Evolutionary conservation across 2,113 vertebrate species (phyloP), one percentile per base, ranked within the genome.

Genomic region (Phylloscopus trochiloides): DNA sequence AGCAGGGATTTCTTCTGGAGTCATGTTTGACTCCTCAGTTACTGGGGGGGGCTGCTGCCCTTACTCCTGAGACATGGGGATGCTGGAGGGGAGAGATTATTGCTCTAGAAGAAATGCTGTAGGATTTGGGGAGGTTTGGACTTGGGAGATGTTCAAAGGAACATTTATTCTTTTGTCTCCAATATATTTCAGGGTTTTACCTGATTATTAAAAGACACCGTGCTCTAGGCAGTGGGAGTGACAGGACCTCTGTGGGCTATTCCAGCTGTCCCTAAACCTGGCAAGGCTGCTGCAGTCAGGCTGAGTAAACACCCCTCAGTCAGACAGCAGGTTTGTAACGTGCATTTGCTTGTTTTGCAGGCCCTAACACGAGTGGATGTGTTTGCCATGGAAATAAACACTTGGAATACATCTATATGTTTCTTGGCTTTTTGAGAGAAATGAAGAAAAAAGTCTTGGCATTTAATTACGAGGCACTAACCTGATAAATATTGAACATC

Each of bases 401-500:
- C 90, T 67, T 86, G 85, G 66, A 76, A 83, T 52, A 66, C 71
- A 93, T 82, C 94, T 95, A 9, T 93, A 92, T 74, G 79, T 95
- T 94, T 61, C 87, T 88, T 77, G 38, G 76, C 34, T 88, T 93
- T 96, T 96, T 95, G 71, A 74, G 77, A 92, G 82, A 93, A 93
- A 96, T 80, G 40, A 80, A 96, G 91, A 88, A 96, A 96, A 96
- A 97, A 96, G 82, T 92, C 95, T 94, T 88, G 90, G 88, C 93
- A 96, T 96, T 97, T 97, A 96, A 97, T 96, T 95, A 96, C 72
- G 79, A 90, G 79, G 86, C 82, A 21, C 92, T 97, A 97, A 97
- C 88, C 93, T 92, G 90, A 96, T 97, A 97, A 96, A 97, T 96
- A 96, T 96, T 97, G 96, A 97, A 95, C 95, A 88, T 94, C 67